phyloP scores from a whole-genome alignment of 1,140 invertebrate genomes.

The Anadara kagoshimensis region DNA sequence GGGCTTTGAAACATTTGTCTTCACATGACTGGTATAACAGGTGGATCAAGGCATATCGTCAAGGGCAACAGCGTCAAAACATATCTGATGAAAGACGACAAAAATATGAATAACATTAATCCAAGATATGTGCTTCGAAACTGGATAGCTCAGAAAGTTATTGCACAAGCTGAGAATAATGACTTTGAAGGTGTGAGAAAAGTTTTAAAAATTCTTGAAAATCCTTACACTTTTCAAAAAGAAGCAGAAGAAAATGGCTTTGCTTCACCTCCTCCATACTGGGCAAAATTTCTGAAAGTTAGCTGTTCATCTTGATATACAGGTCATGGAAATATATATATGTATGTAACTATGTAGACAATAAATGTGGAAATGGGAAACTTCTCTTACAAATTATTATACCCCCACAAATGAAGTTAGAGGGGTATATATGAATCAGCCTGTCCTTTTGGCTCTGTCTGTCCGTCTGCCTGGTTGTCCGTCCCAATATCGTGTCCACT shows the following conservation, averaged over 20 bases:
- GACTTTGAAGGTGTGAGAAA: constrained; percentile 73
- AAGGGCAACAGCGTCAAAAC: constrained; percentile 45
- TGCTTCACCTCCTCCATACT: constrained; percentile 75
- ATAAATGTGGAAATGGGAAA: no score
- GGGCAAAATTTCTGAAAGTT: constrained; percentile 76
- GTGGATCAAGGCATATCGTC: constrained; percentile 65
- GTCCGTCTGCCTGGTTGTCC: no score
- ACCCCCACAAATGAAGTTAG: no score
- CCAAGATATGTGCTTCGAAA: constrained; percentile 79
- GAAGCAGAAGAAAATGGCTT: constrained; percentile 77
- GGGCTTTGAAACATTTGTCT: constrained; percentile 56
- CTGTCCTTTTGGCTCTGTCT: no score
- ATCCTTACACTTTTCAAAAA: constrained; percentile 50
- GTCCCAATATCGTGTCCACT: no score
- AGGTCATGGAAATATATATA: no score
- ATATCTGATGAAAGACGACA: constrained; percentile 64
- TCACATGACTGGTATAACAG: constrained; percentile 61
- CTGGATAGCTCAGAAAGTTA: constrained; percentile 80
- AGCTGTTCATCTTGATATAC: constrained; percentile 75
- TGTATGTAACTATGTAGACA: no score
- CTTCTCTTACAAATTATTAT: no score
- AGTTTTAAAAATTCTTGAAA: constrained; percentile 50
- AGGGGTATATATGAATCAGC: no score
- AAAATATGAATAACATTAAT: constrained; percentile 76
- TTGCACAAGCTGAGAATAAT: constrained; percentile 77